Conservation (phyloP, 2,797 vertebrate species). For the Hozukius guyotensis region DNA sequence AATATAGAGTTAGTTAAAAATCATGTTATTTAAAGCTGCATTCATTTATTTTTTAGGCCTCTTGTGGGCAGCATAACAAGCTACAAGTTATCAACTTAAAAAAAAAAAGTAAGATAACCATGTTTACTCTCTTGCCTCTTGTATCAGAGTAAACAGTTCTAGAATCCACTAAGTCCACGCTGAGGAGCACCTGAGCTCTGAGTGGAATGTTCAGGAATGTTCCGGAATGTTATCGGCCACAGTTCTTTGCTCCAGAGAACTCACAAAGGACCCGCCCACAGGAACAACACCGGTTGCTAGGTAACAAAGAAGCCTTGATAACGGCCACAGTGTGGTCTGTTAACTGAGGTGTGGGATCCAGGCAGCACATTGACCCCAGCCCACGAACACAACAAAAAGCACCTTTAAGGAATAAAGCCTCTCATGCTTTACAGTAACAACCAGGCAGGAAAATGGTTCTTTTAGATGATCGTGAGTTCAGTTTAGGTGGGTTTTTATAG, state of each 20-base stretch:
- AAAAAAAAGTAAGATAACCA: background rate
- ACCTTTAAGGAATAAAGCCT: background rate
- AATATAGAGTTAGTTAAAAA: too few species aligned
- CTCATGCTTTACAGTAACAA: background rate
- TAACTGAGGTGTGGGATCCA: background rate
- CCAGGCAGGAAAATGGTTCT: background rate
- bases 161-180: background rate
- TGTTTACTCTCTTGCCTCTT: background rate
- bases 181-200: conserved; percentile 35
- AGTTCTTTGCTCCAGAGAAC: conserved; percentile 21
- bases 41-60: background rate
- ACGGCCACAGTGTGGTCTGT: conserved; percentile 17
- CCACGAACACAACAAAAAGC: background rate
- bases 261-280: conserved; percentile 30
- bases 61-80: background rate
- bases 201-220: conserved; percentile 52
- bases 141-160: background rate
- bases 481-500: background rate
- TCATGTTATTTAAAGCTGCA: background rate
- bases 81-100: background rate
- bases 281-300: conserved; percentile 57
- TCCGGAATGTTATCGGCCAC: conserved; percentile 61
- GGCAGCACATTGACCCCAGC: background rate
- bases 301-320: conserved; percentile 58
- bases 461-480: background rate